Evolutionary conservation across 2,113 vertebrate genomes (phyloP), one percentile per base, ranked within the genome.

Genomic region (Hylia prasina): DNA sequence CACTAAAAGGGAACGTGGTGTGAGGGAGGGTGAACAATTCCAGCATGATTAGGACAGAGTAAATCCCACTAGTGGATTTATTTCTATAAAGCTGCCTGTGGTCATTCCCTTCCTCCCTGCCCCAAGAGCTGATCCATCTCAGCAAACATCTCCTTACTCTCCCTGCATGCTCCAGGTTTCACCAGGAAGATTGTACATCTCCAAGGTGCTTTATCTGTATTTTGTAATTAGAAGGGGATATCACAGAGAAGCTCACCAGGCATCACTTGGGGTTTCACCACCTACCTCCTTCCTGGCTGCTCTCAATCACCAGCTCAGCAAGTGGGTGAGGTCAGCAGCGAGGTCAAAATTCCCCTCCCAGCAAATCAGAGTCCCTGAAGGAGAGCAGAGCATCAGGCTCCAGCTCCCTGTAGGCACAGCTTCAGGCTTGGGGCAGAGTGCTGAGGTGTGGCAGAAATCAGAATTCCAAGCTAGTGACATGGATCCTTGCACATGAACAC

Each of bases 341-440:
- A 31, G 27, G 39, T 28, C 40, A 47, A 18, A 86, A 78, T 27
- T 47, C 28, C 57, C 57, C 35, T 65, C 21, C 40, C 19, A 37
- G 57, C 25, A 73, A 11, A 42, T 19, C 15, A 3, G 20, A 45
- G n/a, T 42, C 4, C 7, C 27, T 10, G 30, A 19, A 75, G 44
- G 39, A 30, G 47, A 47, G 81, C 10, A 2, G 48, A 35, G 50
- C 15, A 0, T 16, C 44, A 25, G 56, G 50, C 44, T 64, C 17
- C 60, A 54, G 44, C 31, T 53, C 6, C 3, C 71, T 47, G 44
- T 37, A 47, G 64, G 51, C 58, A 27, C 47, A 68, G 58, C 44
- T 69, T 17, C 0, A 0, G 39, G 60, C 14, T 0, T 1, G 6
- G 23, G 24, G 57, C 40, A 25, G 40, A 37, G 54, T 7, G 42